phyloP scores from a whole-genome alignment of 2,113 vertebrate species.

The Butastur rufipennis region DNA sequence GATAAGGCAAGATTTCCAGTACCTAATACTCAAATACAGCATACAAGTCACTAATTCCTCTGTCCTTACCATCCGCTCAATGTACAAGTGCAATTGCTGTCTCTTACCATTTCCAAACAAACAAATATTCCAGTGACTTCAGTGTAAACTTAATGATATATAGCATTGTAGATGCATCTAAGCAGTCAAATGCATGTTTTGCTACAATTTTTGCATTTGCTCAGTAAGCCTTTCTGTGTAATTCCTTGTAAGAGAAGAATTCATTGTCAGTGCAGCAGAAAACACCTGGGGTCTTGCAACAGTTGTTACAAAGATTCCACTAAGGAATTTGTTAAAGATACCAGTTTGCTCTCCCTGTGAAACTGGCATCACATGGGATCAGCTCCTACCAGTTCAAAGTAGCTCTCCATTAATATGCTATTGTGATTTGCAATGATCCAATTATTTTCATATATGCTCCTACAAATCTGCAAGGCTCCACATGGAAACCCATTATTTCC shows the following conservation, averaged over 20 bases:
- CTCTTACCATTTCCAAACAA: background rate
- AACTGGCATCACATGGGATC: background rate
- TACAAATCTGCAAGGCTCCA: background rate
- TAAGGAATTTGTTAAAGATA: background rate
- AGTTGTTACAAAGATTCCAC: background rate
- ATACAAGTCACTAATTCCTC: background rate
- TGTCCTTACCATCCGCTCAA: background rate
- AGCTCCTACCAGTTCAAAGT: background rate
- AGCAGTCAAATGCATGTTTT: background rate
- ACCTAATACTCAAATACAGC: background rate
- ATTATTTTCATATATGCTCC: background rate
- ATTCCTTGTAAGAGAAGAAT: background rate
- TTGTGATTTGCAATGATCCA: background rate
- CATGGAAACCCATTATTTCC: background rate
- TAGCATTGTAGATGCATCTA: background rate
- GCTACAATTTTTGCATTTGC: background rate
- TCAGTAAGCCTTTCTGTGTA: background rate
- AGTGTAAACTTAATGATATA: background rate
- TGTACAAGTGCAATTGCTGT: accelerated
- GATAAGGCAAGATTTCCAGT: background rate
- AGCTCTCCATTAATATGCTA: background rate
- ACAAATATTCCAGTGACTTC: background rate
- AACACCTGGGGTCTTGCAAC: background rate
- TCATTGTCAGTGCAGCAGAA: background rate
- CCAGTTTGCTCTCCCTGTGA: background rate